A percentile compares a stretch with the other conserved stretches of the same genome.
phyloP scores from a whole-genome alignment of 2,113 vertebrate species.

The Paralichthys olivaceus region DNA sequence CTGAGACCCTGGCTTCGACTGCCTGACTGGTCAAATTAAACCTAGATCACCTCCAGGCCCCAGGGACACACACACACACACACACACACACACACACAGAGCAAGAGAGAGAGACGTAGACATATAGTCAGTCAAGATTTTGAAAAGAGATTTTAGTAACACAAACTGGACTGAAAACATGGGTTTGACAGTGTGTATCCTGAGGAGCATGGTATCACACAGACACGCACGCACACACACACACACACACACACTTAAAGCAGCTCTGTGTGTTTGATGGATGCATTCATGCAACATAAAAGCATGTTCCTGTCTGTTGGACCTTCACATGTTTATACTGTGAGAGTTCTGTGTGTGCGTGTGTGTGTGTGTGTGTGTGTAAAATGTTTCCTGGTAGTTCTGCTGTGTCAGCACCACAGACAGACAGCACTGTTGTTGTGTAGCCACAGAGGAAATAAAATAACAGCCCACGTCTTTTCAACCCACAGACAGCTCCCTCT shows the following conservation, averaged over 20 bases:
- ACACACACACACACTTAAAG: constrained; percentile 3
- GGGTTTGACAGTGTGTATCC: background rate
- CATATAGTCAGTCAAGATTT: background rate
- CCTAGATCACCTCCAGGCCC: constrained; percentile 69
- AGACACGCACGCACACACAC: constrained; percentile 3
- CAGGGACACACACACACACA: constrained; percentile 37
- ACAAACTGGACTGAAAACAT: background rate
- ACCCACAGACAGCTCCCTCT: constrained; percentile 59
- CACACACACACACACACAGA: constrained; percentile 18
- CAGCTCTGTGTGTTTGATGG: too few species aligned
- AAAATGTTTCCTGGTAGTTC: constrained; percentile 47
- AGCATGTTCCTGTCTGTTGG: constrained; percentile 11
- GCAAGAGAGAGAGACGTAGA: background rate
- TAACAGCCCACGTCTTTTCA: constrained; percentile 75
- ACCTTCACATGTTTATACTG: background rate
- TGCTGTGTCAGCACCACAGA: constrained; percentile 79
- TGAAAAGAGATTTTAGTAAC: background rate
- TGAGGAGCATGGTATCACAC: background rate
- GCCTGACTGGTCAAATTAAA: constrained; percentile 82
- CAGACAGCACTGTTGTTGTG: constrained; percentile 76
- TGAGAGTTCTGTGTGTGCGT: background rate
- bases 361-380: background rate
- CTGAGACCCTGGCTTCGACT: constrained; percentile 70
- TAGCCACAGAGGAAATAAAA: constrained; percentile 83
- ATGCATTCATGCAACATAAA: background rate